These are phyloP conservation scores for Clitarchus hookeri DNA, from an alignment of 2,888 invertebrate genomes.

Conservation along the genomic window DNA sequence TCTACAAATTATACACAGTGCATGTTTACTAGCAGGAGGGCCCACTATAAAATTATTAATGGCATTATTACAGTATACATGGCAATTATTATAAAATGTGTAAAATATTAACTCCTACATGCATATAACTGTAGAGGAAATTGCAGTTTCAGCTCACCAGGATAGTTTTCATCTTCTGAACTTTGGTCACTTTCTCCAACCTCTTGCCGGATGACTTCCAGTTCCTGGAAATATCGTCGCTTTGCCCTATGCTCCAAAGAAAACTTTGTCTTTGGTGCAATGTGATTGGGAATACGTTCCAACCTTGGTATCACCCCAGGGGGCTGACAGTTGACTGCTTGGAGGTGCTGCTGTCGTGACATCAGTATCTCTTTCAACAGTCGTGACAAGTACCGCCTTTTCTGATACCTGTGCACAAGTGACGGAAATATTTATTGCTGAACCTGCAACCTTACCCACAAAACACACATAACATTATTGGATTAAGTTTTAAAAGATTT, in stretches of 20 bases:
- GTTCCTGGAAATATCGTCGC: slow-evolving; percentile 63
- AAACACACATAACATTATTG: not conserved
- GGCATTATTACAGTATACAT: no score
- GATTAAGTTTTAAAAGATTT: slow-evolving; percentile 18
- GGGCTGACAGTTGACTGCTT: slow-evolving; percentile 67
- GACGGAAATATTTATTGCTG: no score
- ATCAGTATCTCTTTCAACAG: slow-evolving; percentile 75
- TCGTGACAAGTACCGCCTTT: slow-evolving; percentile 62
- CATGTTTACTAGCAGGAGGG: no score
- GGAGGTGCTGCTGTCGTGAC: slow-evolving; percentile 72
- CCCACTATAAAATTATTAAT: no score
- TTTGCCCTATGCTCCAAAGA: slow-evolving; percentile 44
- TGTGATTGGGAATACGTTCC: slow-evolving; percentile 35
- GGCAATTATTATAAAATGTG: no score
- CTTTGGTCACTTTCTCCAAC: slow-evolving; percentile 66
- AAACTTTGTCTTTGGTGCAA: slow-evolving; percentile 28
- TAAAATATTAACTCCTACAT: no score
- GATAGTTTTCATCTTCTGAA: slow-evolving; percentile 79
- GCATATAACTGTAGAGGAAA: no score
- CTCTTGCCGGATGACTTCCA: slow-evolving; percentile 71
- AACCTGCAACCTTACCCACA: no score
- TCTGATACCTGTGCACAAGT: slow-evolving; percentile 53
- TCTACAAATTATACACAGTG: no score
- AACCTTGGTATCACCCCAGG: slow-evolving; percentile 57
- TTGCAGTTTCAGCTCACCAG: slow-evolving; percentile 51